Base-by-base conservation (phyloP, 2,888 invertebrate species). In the Coleophora deauratella region DNA sequence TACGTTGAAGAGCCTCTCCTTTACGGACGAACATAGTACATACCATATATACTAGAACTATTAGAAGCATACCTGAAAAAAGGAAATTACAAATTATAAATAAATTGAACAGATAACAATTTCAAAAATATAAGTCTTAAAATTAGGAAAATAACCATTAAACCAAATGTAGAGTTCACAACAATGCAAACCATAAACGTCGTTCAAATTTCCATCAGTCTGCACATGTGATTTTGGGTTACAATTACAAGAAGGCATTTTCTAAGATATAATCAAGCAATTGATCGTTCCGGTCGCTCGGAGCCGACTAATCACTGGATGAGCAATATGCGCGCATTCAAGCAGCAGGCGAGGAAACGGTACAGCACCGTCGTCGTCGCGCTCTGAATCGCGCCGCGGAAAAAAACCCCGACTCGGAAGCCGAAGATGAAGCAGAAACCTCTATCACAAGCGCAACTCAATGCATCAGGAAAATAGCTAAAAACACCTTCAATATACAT, bases 311-410 rank as follows among this genome's bases (percentile, higher is more conserved):
- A 73, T 72, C 66, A 45, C 36, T 39, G 41, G 62, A 52, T 50
- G 57, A 52, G 59, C 46, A 44, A 21, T 21, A 6, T 21, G 21
- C 21, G 21, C 3, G 21, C 21, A 21, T 21, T 46, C 58, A 61
- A 57, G 63, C 60, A 62, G 55, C 55, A 59, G 59, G 50, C 59
- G 62, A 62, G 59, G 61, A 67, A 74, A 74, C 80, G 66, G 75
- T 80, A 79, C 70, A 66, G 75, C 79, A 79, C 70, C 56, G 66
- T 61, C 69, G 72, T 56, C 51, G 76, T 67, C 61, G 53, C 70
- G 82, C 72, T 81, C 82, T 79, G 66, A 73, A 72, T 72, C 48
- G 48, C 51, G 43, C 47, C 47, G 57, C 57, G 56, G 59, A 66
- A 67, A 71, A 67, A 70, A 52, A 50, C 53, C 45, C 46, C 43